Conservation (phyloP, 2,113 vertebrate species). For the Alces alces region DNA sequence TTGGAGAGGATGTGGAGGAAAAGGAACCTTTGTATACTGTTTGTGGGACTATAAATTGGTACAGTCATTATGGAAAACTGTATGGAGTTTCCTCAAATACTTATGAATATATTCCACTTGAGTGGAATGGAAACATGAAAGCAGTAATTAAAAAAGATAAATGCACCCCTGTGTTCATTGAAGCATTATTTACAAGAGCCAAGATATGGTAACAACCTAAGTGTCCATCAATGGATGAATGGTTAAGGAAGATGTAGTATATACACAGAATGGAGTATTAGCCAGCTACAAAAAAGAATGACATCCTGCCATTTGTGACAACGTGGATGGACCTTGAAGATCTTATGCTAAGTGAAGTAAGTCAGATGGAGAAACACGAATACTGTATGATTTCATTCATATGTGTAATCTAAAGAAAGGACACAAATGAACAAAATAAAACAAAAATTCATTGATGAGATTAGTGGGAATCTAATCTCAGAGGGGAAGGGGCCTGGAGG, state of each 20-base stretch:
- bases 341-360: not conserved
- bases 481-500: not conserved
- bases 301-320: not conserved
- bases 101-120: not conserved
- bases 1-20: not conserved
- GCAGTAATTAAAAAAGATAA: not conserved
- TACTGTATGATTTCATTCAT: not conserved
- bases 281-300: not conserved
- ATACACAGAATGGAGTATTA: not conserved
- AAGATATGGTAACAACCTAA: not conserved
- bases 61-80: not conserved
- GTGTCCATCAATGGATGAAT: not conserved
- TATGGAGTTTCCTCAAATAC: not conserved
- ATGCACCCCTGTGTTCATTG: not conserved
- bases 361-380: not conserved
- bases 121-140: not conserved
- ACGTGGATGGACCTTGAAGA: not conserved
- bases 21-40: not conserved
- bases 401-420: not conserved
- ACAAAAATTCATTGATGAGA: not conserved
- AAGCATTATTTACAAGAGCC: not conserved
- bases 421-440: not conserved
- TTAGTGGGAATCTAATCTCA: not conserved
- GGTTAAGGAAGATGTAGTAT: not conserved
- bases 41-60: not conserved